phyloP scores from a whole-genome alignment of 2,113 vertebrate genomes.

The Pituophis catenifer region DNA sequence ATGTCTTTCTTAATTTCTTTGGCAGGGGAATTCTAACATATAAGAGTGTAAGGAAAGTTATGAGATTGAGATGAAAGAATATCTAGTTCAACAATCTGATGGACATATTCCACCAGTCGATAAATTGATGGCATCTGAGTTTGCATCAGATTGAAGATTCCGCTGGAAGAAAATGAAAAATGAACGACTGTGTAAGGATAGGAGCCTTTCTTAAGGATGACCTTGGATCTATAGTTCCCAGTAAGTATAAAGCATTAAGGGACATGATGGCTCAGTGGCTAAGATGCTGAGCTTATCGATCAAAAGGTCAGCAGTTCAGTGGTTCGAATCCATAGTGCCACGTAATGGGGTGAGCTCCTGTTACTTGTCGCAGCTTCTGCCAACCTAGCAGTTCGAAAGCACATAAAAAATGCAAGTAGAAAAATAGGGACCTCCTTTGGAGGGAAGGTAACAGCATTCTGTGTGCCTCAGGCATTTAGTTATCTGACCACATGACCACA shows the following conservation, averaged over 20 bases:
- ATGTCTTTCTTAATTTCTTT: background rate
- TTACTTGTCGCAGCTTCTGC: too few species aligned
- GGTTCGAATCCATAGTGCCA: too few species aligned
- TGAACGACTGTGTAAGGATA: background rate
- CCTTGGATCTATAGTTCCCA: background rate
- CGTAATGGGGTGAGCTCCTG: too few species aligned
- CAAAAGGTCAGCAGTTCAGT: too few species aligned
- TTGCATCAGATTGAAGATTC: background rate
- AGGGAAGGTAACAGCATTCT: too few species aligned
- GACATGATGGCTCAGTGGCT: too few species aligned
- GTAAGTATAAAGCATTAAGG: background rate
- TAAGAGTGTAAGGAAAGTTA: background rate
- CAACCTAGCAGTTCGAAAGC: too few species aligned
- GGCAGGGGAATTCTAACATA: background rate
- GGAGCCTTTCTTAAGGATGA: background rate
- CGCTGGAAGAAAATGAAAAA: background rate
- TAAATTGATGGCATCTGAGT: background rate
- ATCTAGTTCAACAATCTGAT: background rate
- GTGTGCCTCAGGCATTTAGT: too few species aligned
- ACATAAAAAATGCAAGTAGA: too few species aligned
- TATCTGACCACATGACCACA: too few species aligned
- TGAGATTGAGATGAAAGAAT: background rate
- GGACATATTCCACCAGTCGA: background rate
- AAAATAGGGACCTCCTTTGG: too few species aligned
- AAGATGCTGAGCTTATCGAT: too few species aligned